Evolutionary conservation across 2,797 vertebrate species (phyloP).

Genomic region (Lagorchestes hirsutus): DNA sequence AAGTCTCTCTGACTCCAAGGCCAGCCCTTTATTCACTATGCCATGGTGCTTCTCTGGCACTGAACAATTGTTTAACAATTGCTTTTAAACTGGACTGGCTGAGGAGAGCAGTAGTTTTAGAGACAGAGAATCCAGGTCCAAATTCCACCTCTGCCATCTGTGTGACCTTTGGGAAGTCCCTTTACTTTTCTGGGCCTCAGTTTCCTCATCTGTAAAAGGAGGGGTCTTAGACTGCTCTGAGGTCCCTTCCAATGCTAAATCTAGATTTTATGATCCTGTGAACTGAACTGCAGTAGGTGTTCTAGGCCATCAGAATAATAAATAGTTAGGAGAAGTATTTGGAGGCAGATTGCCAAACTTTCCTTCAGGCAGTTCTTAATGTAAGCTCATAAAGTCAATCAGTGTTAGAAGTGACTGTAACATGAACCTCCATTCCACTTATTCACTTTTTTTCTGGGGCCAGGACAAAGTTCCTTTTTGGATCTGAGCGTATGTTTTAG

Average conservation of each 20-base stretch:
- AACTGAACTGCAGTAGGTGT: background rate
- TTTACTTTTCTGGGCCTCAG: background rate
- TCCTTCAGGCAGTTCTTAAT: constrained; percentile 54
- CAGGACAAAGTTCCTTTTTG: background rate
- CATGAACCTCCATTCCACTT: constrained; percentile 13
- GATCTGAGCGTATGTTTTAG: constrained; percentile 9
- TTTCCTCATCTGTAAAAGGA: background rate
- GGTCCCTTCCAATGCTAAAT: background rate
- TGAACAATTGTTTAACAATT: background rate
- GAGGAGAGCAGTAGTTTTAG: background rate
- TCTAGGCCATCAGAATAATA: constrained; percentile 8
- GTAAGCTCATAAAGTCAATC: constrained; percentile 3
- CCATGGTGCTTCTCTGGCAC: background rate
- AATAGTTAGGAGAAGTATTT: constrained; percentile 3
- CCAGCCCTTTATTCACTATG: background rate
- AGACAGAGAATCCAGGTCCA: background rate
- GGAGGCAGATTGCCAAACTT: background rate
- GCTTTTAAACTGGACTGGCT: background rate
- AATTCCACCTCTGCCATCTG: background rate
- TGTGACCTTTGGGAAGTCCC: background rate
- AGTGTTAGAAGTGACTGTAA: background rate
- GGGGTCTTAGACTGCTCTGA: background rate
- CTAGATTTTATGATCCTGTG: background rate
- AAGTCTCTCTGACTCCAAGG: background rate
- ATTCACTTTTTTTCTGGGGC: background rate